Evolutionary conservation across 1,140 invertebrate species (phyloP), one percentile per base, ranked within the genome.

Genomic region (Philotrypesis tridentata): DNA sequence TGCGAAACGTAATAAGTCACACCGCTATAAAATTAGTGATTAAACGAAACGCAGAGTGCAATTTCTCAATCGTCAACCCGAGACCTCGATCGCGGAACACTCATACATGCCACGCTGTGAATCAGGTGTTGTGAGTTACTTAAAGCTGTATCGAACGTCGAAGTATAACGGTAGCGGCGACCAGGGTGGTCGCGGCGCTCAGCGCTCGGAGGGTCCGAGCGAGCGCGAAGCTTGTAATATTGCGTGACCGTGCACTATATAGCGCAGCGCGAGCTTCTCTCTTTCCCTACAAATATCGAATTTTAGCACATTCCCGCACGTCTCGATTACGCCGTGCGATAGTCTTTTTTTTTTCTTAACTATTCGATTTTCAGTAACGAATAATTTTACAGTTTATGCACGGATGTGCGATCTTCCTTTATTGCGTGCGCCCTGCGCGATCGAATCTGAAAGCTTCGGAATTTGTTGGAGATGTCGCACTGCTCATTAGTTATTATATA

Each of bases 121-220:
- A 86, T 86, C 82, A 83, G 83, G 80, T n/a, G n/a, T n/a, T 85
- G 85, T 76, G 83, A 87, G 85, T 83, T 85, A 85, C 82, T 80
- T n/a, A n/a, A n/a, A 79, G 83, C 83, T 87, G 84, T 86, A 86
- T 87, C 85, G 85, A 87, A 84, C 85, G 82, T 29, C 75, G 68
- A 63, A 80, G 68, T n/a, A n/a, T 61, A 84, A 75, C 80, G 68
- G 67, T 40, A 40, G 60, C 48, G 12, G 12, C 25, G 55, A 82
- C 33, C 67, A 61, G 55, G 67, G 65, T 71, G 68, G 77, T 71
- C n/a, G n/a, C 77, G 29, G 71, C 29, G 27, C 43, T 74, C 31
- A 37, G 0, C 40, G 40, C 77, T 60, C 67, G 23, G 43, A 79
- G n/a, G n/a, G n/a, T 55, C 23, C 77, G 31, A 40, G 37, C 77